Base-by-base conservation (phyloP, 2,888 invertebrate species). In the Euphydryas editha region DNA sequence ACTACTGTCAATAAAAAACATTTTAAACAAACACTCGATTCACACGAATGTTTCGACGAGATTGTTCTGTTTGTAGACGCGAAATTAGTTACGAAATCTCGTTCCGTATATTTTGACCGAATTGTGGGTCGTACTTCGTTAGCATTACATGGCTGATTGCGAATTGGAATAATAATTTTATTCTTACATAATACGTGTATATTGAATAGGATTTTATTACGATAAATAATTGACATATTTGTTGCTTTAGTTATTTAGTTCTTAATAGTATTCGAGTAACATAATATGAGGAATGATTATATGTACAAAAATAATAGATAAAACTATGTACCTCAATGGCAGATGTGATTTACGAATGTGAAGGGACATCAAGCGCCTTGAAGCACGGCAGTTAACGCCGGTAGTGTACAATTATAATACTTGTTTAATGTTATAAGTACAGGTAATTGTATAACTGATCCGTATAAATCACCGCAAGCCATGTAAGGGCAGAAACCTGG, bases 381-480 rank as follows among this genome's bases (percentile, higher is more conserved):
- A 62, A 61, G 42, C 64, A 46, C 49, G 17, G 62, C 65, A 62
- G 59, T 69, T 69, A 62, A 60, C 62, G 55, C 62, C 58, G 66
- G 66, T 67, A 62, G 62, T 59, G 54, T 60, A 59, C 69, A 62
- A 70, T 73, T 71, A 73, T 67, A 68, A 68, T 60, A 46, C 68
- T 59, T 62, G 65, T 70, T 58, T 68, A 70, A 70, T 67, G 63
- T 67, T 62, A 68, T 72, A 72, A 73, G 64, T 67, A 71, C 68
- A 46, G 62, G 65, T 70, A 72, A 72, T 73, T 73, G 62, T 65
- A 68, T 66, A 67, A 73, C 69, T 66, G 73, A 73, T 72, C 68
- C 56, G 70, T 65, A 73, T 71, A 74, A 70, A 71, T 73, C 72
- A 69, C 66, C 67, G 61, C 54, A 46, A 59, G 59, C 73, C 72